Percentiles rank a stretch among this genome's conserved stretches.
Conservation (phyloP, 2,797 vertebrate genomes). For the Ciconia nigra region DNA sequence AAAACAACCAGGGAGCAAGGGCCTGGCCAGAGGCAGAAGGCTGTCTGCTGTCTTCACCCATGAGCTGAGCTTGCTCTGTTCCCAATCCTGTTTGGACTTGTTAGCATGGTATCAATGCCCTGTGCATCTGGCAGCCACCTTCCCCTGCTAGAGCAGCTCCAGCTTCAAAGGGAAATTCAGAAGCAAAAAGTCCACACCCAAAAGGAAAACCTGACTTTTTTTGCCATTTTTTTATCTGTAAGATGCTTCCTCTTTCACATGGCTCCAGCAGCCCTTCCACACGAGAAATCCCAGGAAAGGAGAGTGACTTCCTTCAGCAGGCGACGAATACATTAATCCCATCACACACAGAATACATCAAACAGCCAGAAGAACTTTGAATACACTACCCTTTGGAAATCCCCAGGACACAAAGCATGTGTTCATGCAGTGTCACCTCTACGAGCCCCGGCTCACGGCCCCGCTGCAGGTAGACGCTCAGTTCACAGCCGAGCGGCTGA, state of each 20-base stretch:
- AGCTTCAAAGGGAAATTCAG: slow-evolving; percentile 25
- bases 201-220: neutral
- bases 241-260: slow-evolving; percentile 30
- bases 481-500: neutral
- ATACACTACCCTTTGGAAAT: neutral
- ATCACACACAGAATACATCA: neutral
- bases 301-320: slow-evolving; percentile 13
- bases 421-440: neutral
- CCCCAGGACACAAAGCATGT: neutral
- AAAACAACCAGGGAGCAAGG: neutral
- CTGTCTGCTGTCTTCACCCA: neutral
- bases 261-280: neutral
- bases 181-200: slow-evolving; percentile 6
- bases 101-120: neutral
- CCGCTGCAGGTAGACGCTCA: neutral
- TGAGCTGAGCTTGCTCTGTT: neutral
- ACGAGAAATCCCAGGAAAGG: slow-evolving; percentile 32
- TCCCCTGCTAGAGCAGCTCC: neutral
- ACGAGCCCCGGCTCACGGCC: fast-evolving
- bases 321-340: neutral
- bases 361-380: neutral
- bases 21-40: neutral
- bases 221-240: neutral
- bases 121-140: neutral
- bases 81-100: neutral